A percentile compares a stretch with the other conserved stretches of the same genome.
Conservation (phyloP, 1,140 invertebrate genomes). For the Drosophila nasuta region DNA sequence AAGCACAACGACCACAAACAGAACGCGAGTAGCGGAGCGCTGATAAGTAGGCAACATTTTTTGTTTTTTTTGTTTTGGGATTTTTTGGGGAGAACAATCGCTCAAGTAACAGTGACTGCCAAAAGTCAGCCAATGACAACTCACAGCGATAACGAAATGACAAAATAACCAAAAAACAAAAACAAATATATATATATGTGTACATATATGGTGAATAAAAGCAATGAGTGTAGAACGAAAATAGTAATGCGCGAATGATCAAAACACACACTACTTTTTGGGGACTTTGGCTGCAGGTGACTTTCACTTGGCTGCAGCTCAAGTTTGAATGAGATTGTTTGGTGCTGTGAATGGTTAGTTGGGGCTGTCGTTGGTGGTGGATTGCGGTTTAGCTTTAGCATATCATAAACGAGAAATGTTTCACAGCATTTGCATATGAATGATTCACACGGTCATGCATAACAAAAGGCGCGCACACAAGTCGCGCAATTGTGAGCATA, state of each 20-base stretch:
- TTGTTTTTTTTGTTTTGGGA: constrained; percentile 2
- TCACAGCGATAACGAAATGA: neutral
- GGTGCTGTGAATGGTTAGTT: neutral
- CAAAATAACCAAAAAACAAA: neutral
- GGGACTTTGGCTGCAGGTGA: neutral
- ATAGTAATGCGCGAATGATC: neutral
- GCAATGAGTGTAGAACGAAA: neutral
- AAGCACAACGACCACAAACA: neutral
- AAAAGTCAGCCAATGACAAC: constrained; percentile 16
- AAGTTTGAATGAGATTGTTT: neutral
- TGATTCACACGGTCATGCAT: constrained; percentile 56
- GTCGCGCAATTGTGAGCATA: constrained; percentile 24
- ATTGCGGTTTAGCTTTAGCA: constrained; percentile 32
- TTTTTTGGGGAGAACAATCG: neutral
- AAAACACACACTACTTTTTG: neutral
- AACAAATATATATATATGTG: too few relatives aligned
- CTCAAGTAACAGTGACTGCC: constrained; percentile 1
- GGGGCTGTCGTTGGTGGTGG: neutral
- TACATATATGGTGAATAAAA: too few relatives aligned
- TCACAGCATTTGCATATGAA: constrained; percentile 79
- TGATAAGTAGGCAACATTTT: constrained; percentile 37
- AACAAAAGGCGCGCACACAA: constrained; percentile 46
- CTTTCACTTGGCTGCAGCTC: neutral
- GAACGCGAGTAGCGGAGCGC: neutral
- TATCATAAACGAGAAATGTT: constrained; percentile 60